A percentile compares a stretch with the other conserved stretches of the same genome.
These are phyloP conservation scores for Diploscapter pachys DNA, from an alignment of 1,140 invertebrate genomes.

Conservation along the genomic window DNA sequence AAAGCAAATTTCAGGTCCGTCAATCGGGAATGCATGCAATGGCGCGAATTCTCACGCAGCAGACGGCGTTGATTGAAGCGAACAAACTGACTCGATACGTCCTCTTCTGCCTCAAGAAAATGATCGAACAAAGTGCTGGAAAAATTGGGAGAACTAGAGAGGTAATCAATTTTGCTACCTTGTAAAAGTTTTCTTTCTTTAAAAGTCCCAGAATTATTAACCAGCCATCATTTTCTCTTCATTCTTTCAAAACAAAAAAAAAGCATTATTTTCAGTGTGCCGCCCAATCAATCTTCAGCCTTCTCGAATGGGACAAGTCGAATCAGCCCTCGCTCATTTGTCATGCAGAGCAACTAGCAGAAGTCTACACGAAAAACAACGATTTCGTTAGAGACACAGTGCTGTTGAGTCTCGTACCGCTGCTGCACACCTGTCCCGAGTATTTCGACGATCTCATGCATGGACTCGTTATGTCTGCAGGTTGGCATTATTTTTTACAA, in stretches of 20 bases:
- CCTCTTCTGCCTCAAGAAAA: neutral
- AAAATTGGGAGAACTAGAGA: slow-evolving; percentile 12
- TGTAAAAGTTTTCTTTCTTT: neutral
- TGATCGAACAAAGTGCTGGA: slow-evolving; percentile 14
- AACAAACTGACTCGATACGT: neutral
- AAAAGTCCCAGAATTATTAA: neutral
- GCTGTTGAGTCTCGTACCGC: slow-evolving; percentile 1
- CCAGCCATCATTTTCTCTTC: neutral
- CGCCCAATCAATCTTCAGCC: neutral
- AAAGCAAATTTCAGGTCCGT: neutral
- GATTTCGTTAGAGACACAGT: slow-evolving; percentile 8
- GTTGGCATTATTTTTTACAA: neutral
- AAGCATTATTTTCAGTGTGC: neutral
- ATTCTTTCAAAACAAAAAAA: neutral
- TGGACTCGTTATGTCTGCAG: slow-evolving; percentile 15
- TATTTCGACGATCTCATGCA: slow-evolving; percentile 10
- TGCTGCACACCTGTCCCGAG: neutral
- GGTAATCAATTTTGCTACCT: neutral
- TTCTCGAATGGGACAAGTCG: neutral
- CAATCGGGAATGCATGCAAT: slow-evolving; percentile 20
- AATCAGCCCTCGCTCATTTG: neutral
- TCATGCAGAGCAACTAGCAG: neutral
- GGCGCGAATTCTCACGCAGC: slow-evolving; percentile 1
- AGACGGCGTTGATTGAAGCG: neutral
- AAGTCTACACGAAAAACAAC: neutral